phyloP scores from a whole-genome alignment of 2,797 vertebrate genomes.

The Parotocinclus haroldoi region DNA sequence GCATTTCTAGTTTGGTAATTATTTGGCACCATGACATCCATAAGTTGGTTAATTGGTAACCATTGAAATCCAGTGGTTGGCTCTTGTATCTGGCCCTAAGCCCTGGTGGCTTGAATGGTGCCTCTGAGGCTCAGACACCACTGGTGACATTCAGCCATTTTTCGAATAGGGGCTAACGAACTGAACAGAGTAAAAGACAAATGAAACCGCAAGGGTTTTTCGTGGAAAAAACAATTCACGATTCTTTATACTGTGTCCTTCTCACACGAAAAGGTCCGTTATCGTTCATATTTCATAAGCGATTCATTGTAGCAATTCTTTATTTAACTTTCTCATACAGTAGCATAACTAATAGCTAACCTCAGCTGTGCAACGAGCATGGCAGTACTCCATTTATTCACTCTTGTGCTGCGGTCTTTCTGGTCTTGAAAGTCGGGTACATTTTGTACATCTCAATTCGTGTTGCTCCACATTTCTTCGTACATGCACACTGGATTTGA shows the following conservation, averaged over 20 bases:
- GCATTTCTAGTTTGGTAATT: too few relatives aligned
- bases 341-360: background rate
- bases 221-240: background rate
- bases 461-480: too few relatives aligned
- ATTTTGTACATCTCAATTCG: too few relatives aligned
- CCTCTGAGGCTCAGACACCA: too few relatives aligned
- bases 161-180: background rate
- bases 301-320: conserved; percentile 12
- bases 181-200: too few relatives aligned
- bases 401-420: background rate
- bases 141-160: too few relatives aligned
- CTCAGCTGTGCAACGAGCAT: background rate
- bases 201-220: background rate
- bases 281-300: background rate
- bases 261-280: background rate
- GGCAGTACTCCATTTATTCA: background rate
- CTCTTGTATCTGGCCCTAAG: too few relatives aligned
- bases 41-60: too few relatives aligned
- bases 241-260: background rate
- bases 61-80: too few relatives aligned
- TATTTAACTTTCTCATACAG: conserved; percentile 15
- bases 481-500: too few relatives aligned
- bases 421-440: background rate
- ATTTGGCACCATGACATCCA: too few relatives aligned
- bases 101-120: too few relatives aligned